phyloP scores from a whole-genome alignment of 2,113 vertebrate species.

The Chitala chitala region DNA sequence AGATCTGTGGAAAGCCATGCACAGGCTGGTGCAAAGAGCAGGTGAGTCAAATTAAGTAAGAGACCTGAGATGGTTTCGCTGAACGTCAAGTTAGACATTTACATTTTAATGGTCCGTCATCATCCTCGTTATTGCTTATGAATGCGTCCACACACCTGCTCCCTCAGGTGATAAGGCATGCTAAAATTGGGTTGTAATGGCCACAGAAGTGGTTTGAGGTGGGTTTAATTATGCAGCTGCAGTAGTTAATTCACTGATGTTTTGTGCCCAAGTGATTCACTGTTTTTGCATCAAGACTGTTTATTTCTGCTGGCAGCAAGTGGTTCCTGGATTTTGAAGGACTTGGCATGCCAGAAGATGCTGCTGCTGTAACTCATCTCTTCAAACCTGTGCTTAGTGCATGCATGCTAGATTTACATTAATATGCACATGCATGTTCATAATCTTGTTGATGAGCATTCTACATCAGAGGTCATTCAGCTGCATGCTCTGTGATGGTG shows the following conservation, averaged over 20 bases:
- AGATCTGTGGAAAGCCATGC: too few relatives aligned
- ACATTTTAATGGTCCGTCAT: background rate
- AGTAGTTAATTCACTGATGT: slow-evolving; percentile 35
- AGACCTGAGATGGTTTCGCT: too few relatives aligned
- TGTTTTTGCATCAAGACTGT: too few relatives aligned
- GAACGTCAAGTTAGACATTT: too few relatives aligned
- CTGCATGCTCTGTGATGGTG: background rate
- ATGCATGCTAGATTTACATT: too few relatives aligned
- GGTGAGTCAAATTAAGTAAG: too few relatives aligned
- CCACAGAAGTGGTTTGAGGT: slow-evolving; percentile 32
- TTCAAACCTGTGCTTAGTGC: too few relatives aligned
- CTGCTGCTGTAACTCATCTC: too few relatives aligned
- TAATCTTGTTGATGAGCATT: background rate
- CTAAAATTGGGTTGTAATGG: slow-evolving; percentile 36
- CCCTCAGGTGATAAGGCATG: slow-evolving; percentile 24
- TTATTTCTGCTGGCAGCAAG: too few relatives aligned
- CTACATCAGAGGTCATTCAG: background rate
- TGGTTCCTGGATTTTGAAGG: too few relatives aligned
- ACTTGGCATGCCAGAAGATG: too few relatives aligned
- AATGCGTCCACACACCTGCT: background rate
- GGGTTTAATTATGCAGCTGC: slow-evolving; percentile 30
- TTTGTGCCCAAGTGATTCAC: slow-evolving; percentile 22
- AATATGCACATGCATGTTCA: background rate
- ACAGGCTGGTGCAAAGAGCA: too few relatives aligned
- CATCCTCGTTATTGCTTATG: slow-evolving; percentile 5